Conservation (phyloP, 2,797 vertebrate genomes). For the Cephalopachus bancanus region DNA sequence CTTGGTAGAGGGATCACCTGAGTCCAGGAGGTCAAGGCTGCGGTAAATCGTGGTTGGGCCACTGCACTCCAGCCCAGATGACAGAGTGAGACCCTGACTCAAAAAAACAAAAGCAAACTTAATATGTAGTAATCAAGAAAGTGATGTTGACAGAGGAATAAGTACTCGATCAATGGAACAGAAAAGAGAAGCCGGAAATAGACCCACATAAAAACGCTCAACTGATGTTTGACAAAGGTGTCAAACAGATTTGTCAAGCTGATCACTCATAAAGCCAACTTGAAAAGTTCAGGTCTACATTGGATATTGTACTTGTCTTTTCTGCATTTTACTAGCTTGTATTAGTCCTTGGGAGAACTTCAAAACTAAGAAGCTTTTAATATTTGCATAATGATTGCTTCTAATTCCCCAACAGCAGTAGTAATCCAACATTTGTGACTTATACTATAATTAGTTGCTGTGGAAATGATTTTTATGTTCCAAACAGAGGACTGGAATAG, state of each 20-base stretch:
- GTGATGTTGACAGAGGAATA: not conserved
- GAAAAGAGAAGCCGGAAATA: not conserved
- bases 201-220: not conserved
- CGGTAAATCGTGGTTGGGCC: too few species aligned
- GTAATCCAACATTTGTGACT: conserved; percentile 56
- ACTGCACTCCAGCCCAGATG: too few species aligned
- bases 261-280: conserved; percentile 39
- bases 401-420: conserved; percentile 39
- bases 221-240: not conserved
- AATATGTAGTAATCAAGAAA: not conserved
- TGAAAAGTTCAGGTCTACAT: not conserved
- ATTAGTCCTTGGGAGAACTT: conserved; percentile 41
- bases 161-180: not conserved
- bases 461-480: conserved; percentile 77
- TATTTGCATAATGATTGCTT: conserved; percentile 47
- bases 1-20: too few species aligned
- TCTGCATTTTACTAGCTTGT: not conserved
- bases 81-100: too few species aligned
- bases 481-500: conserved; percentile 64
- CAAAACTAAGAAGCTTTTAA: conserved; percentile 67
- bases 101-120: not conserved
- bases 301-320: not conserved
- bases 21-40: too few species aligned
- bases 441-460: conserved; percentile 73
- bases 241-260: not conserved